Conservation (phyloP, 2,113 vertebrate species). For the Neopipo cinnamomea region DNA sequence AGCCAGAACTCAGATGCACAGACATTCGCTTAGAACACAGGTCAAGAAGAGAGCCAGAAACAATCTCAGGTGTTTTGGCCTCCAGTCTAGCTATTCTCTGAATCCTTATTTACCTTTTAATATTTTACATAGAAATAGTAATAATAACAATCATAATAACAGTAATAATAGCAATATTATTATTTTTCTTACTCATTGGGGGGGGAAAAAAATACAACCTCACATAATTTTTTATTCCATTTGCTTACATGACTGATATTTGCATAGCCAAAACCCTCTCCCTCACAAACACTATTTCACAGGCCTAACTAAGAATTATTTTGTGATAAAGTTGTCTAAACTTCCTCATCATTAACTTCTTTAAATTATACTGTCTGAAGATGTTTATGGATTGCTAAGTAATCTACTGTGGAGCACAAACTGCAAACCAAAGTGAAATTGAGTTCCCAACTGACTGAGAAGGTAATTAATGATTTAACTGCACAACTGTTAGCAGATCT, state of each 20-base stretch:
- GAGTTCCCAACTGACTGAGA: slow-evolving; percentile 66
- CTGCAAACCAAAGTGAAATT: slow-evolving; percentile 71
- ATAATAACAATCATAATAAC: background rate
- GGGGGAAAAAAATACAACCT: background rate
- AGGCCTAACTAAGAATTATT: slow-evolving; percentile 62
- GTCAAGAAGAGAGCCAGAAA: background rate
- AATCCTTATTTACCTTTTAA: background rate
- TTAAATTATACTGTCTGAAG: slow-evolving; percentile 65
- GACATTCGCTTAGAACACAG: background rate
- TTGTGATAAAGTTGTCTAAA: slow-evolving; percentile 62
- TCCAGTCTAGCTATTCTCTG: background rate
- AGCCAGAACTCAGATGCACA: background rate
- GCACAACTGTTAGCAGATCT: slow-evolving; percentile 70
- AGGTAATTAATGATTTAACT: slow-evolving; percentile 75
- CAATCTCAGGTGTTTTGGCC: background rate
- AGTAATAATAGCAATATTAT: background rate
- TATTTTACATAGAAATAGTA: background rate
- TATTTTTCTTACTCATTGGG: background rate
- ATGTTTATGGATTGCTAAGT: slow-evolving; percentile 71
- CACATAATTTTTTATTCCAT: background rate
- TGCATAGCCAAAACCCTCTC: background rate
- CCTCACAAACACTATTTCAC: background rate
- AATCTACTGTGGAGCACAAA: slow-evolving; percentile 69
- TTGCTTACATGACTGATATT: background rate
- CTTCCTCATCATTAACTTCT: slow-evolving; percentile 53